Conservation (phyloP, 1,140 invertebrate genomes). For the Liolophura sinensis region DNA sequence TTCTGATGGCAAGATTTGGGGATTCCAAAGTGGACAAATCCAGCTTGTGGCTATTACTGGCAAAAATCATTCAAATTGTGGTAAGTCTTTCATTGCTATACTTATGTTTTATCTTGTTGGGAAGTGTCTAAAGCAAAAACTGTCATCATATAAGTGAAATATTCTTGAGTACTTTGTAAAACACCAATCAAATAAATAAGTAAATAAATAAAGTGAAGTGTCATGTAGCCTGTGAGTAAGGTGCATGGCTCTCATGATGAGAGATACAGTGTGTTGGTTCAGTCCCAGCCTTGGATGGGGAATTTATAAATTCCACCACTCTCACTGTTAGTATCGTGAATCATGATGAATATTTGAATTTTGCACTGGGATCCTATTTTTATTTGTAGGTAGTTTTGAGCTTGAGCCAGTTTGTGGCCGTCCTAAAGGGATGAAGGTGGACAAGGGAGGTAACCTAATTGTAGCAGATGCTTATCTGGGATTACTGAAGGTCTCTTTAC, state of each 20-base stretch:
- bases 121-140: too few species aligned
- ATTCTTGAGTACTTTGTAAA: too few species aligned
- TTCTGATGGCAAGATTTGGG: constrained; percentile 39
- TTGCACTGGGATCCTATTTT: not conserved
- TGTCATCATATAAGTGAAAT: too few species aligned
- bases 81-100: constrained; percentile 24
- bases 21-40: constrained; percentile 22
- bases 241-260: too few species aligned
- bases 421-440: constrained; percentile 76
- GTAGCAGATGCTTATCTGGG: constrained; percentile 80
- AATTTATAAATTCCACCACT: too few species aligned
- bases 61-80: constrained; percentile 26
- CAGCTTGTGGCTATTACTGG: constrained; percentile 27
- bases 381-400: constrained; percentile 21
- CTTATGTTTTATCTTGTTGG: too few species aligned
- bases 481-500: constrained; percentile 74
- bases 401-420: constrained; percentile 68
- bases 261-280: too few species aligned
- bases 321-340: too few species aligned
- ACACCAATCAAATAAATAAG: too few species aligned
- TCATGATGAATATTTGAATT: not conserved
- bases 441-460: constrained; percentile 71
- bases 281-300: not conserved
- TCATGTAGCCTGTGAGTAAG: not conserved
- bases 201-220: too few species aligned